Evolutionary conservation across 2,113 vertebrate genomes (phyloP).

Genomic region (Lophura nycthemera): DNA sequence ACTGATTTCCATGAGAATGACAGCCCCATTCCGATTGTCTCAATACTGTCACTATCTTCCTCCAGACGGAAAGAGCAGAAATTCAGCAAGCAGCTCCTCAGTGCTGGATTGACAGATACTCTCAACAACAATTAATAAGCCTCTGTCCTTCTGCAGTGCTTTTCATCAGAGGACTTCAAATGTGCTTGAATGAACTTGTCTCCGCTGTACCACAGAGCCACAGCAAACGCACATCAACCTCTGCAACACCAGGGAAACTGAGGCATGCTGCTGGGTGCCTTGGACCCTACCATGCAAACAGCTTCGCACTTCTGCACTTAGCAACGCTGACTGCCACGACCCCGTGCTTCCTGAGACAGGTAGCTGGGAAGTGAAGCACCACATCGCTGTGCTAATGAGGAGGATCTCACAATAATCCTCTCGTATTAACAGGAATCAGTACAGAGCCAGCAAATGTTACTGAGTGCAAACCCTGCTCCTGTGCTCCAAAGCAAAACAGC

Average conservation of each 20-base stretch:
- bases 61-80: not conserved
- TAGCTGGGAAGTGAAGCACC: not conserved
- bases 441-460: not conserved
- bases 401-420: not conserved
- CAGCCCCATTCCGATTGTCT: not conserved
- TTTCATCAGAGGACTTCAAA: conserved; percentile 17
- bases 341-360: not conserved
- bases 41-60: not conserved
- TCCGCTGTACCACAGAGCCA: rapidly evolving
- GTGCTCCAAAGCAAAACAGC: not conserved
- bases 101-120: not conserved
- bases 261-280: rapidly evolving
- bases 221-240: rapidly evolving
- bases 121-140: conserved; percentile 58
- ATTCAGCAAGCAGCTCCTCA: conserved; percentile 2
- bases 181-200: not conserved
- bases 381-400: not conserved
- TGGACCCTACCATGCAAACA: not conserved
- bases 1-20: not conserved
- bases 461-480: not conserved
- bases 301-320: not conserved
- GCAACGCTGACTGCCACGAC: not conserved
- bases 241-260: not conserved
- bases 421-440: not conserved
- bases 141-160: not conserved